phyloP scores from a whole-genome alignment of 1,140 invertebrate species.

The Drosophila mayri region DNA sequence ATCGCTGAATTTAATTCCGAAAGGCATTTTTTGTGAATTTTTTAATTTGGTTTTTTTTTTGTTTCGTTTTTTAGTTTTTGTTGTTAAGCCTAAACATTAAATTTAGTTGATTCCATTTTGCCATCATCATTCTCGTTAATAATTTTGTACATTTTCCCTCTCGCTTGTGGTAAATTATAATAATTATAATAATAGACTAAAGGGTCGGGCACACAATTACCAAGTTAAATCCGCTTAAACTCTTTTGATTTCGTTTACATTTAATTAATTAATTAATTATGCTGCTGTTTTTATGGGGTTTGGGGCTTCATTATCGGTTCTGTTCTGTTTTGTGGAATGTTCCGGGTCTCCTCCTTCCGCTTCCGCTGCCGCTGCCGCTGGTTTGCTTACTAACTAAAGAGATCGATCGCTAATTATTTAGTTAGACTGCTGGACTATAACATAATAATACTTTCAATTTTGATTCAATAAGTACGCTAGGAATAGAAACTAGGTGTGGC shows the following conservation, averaged over 20 bases:
- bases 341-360: constrained; percentile 50
- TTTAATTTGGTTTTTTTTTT: constrained; percentile 32
- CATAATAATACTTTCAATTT: constrained; percentile 76
- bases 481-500: constrained; percentile 63
- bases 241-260: constrained; percentile 36
- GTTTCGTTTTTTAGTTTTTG: constrained; percentile 39
- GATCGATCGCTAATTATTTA: constrained; percentile 79
- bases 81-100: constrained; percentile 77
- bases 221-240: constrained; percentile 50
- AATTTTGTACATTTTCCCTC: constrained; percentile 58
- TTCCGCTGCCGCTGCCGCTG: constrained; percentile 31
- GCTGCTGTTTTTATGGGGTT: constrained; percentile 15
- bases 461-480: constrained; percentile 56
- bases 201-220: constrained; percentile 73
- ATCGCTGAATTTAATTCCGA: constrained; percentile 84
- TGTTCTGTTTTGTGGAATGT: constrained; percentile 62
- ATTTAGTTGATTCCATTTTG: constrained; percentile 76
- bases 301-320: constrained; percentile 19
- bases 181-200: constrained; percentile 28
- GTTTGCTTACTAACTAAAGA: constrained; percentile 72
- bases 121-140: constrained; percentile 28
- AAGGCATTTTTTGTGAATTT: constrained; percentile 84
- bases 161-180: constrained; percentile 47
- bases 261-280: constrained; percentile 51
- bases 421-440: constrained; percentile 76